These are phyloP conservation scores for Darevskia nairensis DNA, from an alignment of 2,797 vertebrate genomes.

Conservation along the genomic window DNA sequence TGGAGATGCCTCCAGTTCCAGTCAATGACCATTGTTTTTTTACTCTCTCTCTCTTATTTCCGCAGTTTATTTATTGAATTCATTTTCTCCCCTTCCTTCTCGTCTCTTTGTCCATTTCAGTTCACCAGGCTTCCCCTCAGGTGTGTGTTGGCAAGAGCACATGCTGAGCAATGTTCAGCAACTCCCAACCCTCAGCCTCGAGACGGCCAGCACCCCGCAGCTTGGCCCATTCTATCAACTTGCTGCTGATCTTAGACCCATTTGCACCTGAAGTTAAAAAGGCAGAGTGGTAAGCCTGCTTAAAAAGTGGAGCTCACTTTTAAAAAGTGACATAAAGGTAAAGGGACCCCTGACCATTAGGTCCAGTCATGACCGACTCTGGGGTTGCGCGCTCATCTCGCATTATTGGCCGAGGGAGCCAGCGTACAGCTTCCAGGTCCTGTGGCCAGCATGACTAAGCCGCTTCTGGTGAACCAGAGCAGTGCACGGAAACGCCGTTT, in stretches of 20 bases:
- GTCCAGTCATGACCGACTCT: too few relatives aligned
- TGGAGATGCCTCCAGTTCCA: neutral
- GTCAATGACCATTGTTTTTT: neutral
- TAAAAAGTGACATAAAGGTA: neutral
- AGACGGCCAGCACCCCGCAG: neutral
- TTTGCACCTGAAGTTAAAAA: neutral
- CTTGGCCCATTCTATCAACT: neutral
- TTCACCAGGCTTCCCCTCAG: neutral
- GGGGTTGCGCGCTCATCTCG: too few relatives aligned
- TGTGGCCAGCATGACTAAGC: too few relatives aligned
- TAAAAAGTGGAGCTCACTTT: neutral
- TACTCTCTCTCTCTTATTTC: neutral
- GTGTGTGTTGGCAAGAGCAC: neutral
- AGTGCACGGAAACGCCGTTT: too few relatives aligned
- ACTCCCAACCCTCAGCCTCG: neutral
- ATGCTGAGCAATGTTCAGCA: too few relatives aligned
- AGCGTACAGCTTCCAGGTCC: too few relatives aligned
- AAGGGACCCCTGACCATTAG: too few relatives aligned
- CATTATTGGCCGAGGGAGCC: too few relatives aligned
- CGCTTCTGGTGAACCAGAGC: too few relatives aligned
- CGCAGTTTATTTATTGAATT: neutral
- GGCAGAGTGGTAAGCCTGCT: neutral
- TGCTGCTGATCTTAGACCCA: neutral
- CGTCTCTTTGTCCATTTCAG: neutral
- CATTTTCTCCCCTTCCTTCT: too few relatives aligned